Conservation (phyloP, 2,888 invertebrate species). For the Stenodema calcarata region DNA sequence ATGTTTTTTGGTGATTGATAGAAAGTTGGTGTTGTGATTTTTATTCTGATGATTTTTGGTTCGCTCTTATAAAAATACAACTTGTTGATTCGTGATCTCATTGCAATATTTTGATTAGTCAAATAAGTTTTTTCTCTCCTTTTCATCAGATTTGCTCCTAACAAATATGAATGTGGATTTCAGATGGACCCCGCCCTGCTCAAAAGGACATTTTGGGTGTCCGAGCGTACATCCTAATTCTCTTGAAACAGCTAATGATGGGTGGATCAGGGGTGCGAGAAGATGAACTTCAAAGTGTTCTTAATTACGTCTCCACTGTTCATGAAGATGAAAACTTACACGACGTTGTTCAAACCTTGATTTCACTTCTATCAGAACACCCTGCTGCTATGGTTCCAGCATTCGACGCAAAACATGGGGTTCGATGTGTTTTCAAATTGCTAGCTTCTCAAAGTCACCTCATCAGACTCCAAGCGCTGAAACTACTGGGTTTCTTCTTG, state of each 20-base stretch:
- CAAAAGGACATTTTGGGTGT: slow-evolving; percentile 94
- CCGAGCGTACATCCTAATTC: slow-evolving; percentile 91
- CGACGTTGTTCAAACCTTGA: slow-evolving; percentile 96
- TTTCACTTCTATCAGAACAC: slow-evolving; percentile 96
- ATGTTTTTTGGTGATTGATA: no score
- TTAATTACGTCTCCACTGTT: slow-evolving; percentile 81
- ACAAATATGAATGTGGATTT: slow-evolving; percentile 54
- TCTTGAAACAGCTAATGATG: slow-evolving; percentile 95
- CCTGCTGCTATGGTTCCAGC: slow-evolving; percentile 99
- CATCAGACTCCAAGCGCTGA: slow-evolving; percentile 93
- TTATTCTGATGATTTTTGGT: no score
- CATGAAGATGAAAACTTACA: slow-evolving; percentile 92
- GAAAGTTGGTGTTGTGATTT: no score
- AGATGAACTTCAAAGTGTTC: slow-evolving; percentile 96
- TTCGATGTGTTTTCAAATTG: slow-evolving; percentile 95
- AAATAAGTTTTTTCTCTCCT: no score
- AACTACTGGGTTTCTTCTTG: slow-evolving; percentile 95
- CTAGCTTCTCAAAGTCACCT: slow-evolving; percentile 94
- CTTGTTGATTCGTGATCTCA: no score
- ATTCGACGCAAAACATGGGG: slow-evolving; percentile 96
- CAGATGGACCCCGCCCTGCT: slow-evolving; percentile 92
- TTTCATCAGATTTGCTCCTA: no score
- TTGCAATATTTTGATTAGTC: no score
- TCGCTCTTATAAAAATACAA: no score
- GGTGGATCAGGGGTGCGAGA: slow-evolving; percentile 95